Percentiles rank a stretch among this genome's conserved stretches.
phyloP scores from a whole-genome alignment of 2,113 vertebrate genomes.

The Syngnathus typhle region DNA sequence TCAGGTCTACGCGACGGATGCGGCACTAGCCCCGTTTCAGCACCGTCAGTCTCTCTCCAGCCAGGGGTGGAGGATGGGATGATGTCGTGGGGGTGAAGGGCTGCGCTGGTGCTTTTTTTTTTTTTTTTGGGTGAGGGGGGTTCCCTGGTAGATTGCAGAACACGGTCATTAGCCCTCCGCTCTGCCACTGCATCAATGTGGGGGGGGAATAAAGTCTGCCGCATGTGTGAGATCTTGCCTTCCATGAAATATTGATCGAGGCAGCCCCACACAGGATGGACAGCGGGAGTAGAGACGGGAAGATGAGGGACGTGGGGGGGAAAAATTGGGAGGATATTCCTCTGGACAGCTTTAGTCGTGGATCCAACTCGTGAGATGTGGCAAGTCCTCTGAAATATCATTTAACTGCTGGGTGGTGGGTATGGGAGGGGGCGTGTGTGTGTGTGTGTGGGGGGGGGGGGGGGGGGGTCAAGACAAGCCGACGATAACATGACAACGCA shows the following conservation, averaged over 20 bases:
- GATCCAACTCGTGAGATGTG: constrained; percentile 25
- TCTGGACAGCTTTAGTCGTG: constrained; percentile 43
- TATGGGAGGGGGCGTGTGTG: too few species aligned
- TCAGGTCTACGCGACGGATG: constrained; percentile 42
- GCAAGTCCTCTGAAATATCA: not conserved
- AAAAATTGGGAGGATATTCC: constrained; percentile 31
- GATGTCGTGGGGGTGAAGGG: constrained; percentile 16
- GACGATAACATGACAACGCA: constrained; percentile 58
- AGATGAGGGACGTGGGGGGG: not conserved
- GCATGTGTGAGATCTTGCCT: constrained; percentile 45
- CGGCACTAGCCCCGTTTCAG: constrained; percentile 68
- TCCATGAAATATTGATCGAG: constrained; percentile 62
- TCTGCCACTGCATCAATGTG: constrained; percentile 47
- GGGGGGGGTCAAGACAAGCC: not conserved
- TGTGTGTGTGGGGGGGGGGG: too few species aligned
- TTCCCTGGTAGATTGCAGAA: constrained; percentile 71
- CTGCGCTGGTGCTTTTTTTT: not conserved
- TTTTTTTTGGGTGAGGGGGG: constrained; percentile 37
- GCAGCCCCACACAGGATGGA: constrained; percentile 50
- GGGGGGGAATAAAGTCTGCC: constrained; percentile 30
- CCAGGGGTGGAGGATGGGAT: constrained; percentile 16
- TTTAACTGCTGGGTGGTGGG: not conserved
- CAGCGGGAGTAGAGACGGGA: not conserved
- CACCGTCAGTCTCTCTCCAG: constrained; percentile 34
- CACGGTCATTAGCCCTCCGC: constrained; percentile 50